Evolutionary conservation across 2,888 invertebrate species (phyloP).

Genomic region (Amphipoea lucens): DNA sequence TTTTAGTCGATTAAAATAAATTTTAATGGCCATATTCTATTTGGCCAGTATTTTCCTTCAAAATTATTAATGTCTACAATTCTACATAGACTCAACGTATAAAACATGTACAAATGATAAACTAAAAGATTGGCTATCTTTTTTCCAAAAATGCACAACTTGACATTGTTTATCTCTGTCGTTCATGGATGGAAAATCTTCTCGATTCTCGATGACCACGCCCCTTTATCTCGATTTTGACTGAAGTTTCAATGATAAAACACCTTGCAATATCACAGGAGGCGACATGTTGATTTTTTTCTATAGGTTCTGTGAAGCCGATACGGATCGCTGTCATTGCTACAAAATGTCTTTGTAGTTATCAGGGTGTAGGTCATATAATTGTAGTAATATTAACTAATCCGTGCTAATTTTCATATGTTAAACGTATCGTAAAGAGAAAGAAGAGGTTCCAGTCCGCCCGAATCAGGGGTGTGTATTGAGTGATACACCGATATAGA

Average conservation of each 20-base stretch:
- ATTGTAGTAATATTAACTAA: constrained; percentile 86
- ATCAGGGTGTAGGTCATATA: constrained; percentile 90
- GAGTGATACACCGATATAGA: constrained; percentile 89
- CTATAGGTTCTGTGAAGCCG: constrained; percentile 90
- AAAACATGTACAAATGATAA: neutral
- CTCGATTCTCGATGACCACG: constrained; percentile 75
- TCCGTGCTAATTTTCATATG: constrained; percentile 87
- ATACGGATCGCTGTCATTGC: constrained; percentile 90
- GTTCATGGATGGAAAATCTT: constrained; percentile 63
- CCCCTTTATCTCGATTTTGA: constrained; percentile 80
- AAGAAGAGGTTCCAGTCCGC: constrained; percentile 88
- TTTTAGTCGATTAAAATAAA: constrained; percentile 43
- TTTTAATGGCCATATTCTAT: neutral
- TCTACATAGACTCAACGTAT: neutral
- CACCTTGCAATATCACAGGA: constrained; percentile 85
- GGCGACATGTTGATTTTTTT: constrained; percentile 91
- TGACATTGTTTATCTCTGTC: constrained; percentile 60
- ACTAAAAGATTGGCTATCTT: neutral
- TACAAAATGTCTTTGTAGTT: constrained; percentile 90
- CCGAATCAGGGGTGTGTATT: constrained; percentile 90
- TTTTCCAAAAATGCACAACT: constrained; percentile 30
- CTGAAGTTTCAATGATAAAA: constrained; percentile 85
- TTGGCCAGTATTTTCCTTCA: neutral
- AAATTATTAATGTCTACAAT: neutral
- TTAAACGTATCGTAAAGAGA: constrained; percentile 82